These are phyloP conservation scores for Callipepla squamata DNA, from an alignment of 2,113 vertebrate genomes.

Conservation along the genomic window DNA sequence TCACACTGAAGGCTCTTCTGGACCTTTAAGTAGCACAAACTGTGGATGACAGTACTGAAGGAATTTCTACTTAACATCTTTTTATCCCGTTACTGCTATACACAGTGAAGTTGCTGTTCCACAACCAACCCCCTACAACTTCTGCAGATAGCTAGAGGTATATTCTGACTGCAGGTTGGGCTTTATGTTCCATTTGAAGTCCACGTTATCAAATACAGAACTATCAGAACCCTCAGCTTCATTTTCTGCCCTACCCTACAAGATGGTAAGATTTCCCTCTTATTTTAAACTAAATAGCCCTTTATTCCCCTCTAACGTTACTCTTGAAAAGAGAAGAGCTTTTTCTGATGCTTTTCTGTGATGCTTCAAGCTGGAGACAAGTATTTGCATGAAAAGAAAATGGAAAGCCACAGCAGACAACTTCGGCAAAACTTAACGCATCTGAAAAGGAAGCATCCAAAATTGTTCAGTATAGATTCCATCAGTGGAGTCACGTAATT, in stretches of 20 bases:
- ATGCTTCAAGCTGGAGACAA: background rate
- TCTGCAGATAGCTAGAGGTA: background rate
- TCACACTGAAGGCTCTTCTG: background rate
- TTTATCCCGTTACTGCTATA: background rate
- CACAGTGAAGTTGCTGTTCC: background rate
- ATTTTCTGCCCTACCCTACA: background rate
- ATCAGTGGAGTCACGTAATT: background rate
- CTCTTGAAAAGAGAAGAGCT: background rate
- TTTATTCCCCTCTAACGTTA: background rate
- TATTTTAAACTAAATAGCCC: background rate
- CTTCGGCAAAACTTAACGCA: background rate
- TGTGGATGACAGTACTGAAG: rapidly evolving
- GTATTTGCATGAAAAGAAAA: background rate
- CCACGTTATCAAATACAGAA: background rate
- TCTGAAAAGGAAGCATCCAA: background rate
- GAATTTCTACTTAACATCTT: background rate
- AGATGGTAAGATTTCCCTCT: background rate
- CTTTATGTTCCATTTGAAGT: background rate
- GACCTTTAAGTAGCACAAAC: background rate
- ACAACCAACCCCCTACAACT: background rate
- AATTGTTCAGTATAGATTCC: background rate
- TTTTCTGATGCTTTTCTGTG: background rate
- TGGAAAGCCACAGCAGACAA: background rate
- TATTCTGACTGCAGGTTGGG: background rate
- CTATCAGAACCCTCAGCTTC: background rate